Evolutionary conservation across 2,888 invertebrate species (phyloP).

Genomic region (Protonemura montana): DNA sequence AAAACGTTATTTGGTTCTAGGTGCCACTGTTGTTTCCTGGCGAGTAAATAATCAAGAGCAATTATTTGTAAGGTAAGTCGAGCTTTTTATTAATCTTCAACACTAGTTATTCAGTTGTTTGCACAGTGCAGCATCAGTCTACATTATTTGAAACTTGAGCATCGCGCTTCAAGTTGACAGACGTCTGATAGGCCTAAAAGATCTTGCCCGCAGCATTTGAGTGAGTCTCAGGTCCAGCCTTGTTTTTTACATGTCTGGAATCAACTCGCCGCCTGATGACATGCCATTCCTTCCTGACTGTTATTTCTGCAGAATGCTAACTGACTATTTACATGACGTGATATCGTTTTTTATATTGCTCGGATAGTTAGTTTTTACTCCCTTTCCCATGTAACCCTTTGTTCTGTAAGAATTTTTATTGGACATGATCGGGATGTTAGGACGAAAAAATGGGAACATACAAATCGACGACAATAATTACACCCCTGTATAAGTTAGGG

Average conservation of each 20-base stretch:
- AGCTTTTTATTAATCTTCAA: background rate
- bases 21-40: slow-evolving; percentile 97
- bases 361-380: background rate
- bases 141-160: slow-evolving; percentile 21
- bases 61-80: slow-evolving; percentile 89
- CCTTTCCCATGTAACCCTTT: background rate
- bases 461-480: background rate
- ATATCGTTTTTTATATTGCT: background rate
- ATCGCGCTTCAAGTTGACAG: slow-evolving; percentile 18
- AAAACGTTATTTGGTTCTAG: slow-evolving; percentile 64
- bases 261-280: slow-evolving; percentile 40
- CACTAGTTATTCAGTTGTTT: background rate
- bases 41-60: slow-evolving; percentile 95
- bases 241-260: slow-evolving; percentile 50
- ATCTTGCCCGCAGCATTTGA: slow-evolving; percentile 48
- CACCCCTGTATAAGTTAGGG: background rate
- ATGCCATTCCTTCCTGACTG: slow-evolving; percentile 39
- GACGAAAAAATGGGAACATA: background rate
- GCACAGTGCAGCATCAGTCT: background rate
- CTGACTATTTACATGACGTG: slow-evolving; percentile 7
- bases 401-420: background rate
- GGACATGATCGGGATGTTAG: background rate
- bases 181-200: background rate
- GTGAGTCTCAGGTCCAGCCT: slow-evolving; percentile 44
- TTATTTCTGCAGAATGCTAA: slow-evolving; percentile 33